Percentiles rank a stretch among this genome's conserved stretches.
phyloP scores from a whole-genome alignment of 2,113 vertebrate genomes.

The Ammospiza caudacuta region DNA sequence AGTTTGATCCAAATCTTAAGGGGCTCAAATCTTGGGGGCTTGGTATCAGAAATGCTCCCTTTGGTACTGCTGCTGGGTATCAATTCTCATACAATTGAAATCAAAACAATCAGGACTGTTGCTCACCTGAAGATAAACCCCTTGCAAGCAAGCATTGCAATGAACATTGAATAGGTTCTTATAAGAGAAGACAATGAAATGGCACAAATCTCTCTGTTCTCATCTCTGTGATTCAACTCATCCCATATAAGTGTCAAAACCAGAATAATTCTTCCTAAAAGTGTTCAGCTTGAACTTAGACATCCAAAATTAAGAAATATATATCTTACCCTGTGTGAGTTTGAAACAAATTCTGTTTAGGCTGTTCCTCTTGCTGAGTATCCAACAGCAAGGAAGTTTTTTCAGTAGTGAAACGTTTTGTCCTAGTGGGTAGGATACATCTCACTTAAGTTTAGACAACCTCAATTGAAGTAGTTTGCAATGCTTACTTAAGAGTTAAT shows the following conservation, averaged over 20 bases:
- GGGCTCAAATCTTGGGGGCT: neutral
- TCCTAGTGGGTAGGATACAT: neutral
- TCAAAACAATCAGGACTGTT: neutral
- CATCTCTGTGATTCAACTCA: neutral
- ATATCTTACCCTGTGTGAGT: neutral
- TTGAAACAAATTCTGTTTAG: neutral
- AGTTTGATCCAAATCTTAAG: too few relatives aligned
- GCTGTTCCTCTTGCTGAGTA: neutral
- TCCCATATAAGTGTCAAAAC: neutral
- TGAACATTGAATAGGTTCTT: neutral
- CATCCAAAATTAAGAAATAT: neutral
- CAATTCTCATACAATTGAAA: neutral
- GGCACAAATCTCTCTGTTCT: neutral
- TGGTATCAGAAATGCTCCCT: neutral
- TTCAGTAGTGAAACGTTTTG: neutral
- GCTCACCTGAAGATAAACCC: neutral
- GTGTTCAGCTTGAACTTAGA: neutral
- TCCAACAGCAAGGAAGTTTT: neutral
- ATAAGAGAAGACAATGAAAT: neutral
- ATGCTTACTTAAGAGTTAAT: neutral
- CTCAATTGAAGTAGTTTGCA: neutral
- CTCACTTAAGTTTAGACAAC: conserved; percentile 17
- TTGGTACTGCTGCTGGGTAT: neutral
- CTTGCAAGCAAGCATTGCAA: neutral
- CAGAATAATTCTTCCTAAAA: neutral